Evolutionary conservation across 2,797 vertebrate genomes (phyloP).

Genomic region (Buceros bicornis): DNA sequence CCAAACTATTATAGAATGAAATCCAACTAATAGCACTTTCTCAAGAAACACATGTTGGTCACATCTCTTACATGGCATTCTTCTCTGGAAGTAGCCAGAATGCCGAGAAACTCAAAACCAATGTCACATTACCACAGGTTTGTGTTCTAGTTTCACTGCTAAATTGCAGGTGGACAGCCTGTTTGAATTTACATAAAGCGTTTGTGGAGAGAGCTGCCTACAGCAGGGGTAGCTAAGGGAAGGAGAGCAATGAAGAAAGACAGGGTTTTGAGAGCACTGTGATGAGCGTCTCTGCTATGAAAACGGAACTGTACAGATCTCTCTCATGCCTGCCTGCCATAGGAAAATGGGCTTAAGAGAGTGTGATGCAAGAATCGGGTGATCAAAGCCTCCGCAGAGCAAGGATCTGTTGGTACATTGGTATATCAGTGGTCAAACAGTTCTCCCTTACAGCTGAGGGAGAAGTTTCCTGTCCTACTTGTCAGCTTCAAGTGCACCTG

Average conservation of each 20-base stretch:
- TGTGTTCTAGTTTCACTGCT: neutral
- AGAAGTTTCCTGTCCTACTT: neutral
- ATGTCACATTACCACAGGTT: neutral
- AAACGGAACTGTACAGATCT: neutral
- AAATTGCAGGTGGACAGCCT: neutral
- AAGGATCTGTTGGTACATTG: neutral
- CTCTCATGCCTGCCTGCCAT: neutral
- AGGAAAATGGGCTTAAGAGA: neutral
- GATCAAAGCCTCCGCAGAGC: neutral
- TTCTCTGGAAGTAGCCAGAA: neutral
- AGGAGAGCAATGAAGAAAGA: rapidly evolving
- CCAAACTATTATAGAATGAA: neutral
- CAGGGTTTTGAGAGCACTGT: neutral
- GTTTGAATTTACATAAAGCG: rapidly evolving
- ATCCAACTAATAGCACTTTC: neutral
- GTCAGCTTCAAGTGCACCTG: neutral
- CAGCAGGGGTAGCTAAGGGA: neutral
- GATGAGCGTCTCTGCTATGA: neutral
- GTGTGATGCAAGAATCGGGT: neutral
- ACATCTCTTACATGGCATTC: neutral
- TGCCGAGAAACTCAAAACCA: neutral
- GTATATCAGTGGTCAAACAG: neutral
- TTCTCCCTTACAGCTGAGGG: neutral
- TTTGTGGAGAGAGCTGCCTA: neutral
- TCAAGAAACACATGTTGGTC: neutral